These are phyloP conservation scores for Ectropis crepuscularia DNA, from an alignment of 2,888 invertebrate genomes.

Conservation along the genomic window DNA sequence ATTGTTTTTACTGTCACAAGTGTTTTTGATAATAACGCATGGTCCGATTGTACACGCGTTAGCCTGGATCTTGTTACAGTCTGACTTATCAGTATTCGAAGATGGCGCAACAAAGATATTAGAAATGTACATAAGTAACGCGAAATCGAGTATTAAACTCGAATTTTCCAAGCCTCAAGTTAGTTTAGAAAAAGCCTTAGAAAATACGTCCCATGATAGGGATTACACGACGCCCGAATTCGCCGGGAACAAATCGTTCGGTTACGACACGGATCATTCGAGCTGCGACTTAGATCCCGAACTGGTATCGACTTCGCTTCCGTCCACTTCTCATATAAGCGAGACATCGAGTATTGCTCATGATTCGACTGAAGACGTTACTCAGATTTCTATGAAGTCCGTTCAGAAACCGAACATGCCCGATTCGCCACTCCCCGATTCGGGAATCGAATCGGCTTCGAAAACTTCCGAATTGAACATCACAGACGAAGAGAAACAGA, in stretches of 20 bases:
- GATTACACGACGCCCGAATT: slow-evolving; percentile 79
- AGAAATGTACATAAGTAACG: slow-evolving; percentile 86
- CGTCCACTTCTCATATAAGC: slow-evolving; percentile 82
- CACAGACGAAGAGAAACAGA: slow-evolving; percentile 97
- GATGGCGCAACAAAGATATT: slow-evolving; percentile 88
- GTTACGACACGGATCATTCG: slow-evolving; percentile 78
- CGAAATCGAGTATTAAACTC: slow-evolving; percentile 83
- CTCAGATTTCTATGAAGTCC: slow-evolving; percentile 63
- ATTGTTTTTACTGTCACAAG: slow-evolving; percentile 95
- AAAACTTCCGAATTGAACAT: slow-evolving; percentile 86
- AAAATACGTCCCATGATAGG: slow-evolving; percentile 72
- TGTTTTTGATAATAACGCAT: slow-evolving; percentile 97
- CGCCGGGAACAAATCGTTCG: slow-evolving; percentile 67
- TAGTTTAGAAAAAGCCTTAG: slow-evolving; percentile 91
- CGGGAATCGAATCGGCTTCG: slow-evolving; percentile 72
- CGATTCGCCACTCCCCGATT: slow-evolving; percentile 79
- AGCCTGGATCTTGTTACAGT: slow-evolving; percentile 95
- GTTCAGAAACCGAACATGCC: slow-evolving; percentile 71
- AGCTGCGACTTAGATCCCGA: slow-evolving; percentile 82
- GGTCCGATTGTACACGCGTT: slow-evolving; percentile 95
- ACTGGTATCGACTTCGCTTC: slow-evolving; percentile 76
- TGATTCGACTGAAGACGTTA: slow-evolving; percentile 80
- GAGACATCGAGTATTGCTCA: slow-evolving; percentile 78
- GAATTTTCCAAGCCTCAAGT: slow-evolving; percentile 89
- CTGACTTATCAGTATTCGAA: slow-evolving; percentile 89